These are phyloP conservation scores for Drosophila bocki DNA, from an alignment of 1,140 invertebrate genomes.

Conservation along the genomic window DNA sequence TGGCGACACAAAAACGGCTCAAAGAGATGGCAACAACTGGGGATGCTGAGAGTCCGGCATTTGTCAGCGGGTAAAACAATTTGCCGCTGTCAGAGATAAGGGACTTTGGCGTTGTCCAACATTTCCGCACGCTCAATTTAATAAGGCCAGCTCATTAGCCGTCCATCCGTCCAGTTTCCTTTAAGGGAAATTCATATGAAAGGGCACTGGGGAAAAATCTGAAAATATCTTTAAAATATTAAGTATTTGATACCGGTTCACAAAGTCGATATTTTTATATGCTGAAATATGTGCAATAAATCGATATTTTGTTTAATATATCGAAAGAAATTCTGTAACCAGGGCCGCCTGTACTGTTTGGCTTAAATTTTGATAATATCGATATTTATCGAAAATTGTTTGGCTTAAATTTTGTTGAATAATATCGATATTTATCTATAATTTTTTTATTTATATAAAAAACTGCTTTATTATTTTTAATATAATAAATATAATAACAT, in stretches of 20 bases:
- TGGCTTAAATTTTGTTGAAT: too few species aligned
- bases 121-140: conserved; percentile 56
- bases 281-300: too few species aligned
- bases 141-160: conserved; percentile 53
- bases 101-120: conserved; percentile 46
- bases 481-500: too few species aligned
- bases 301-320: too few species aligned
- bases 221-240: not conserved
- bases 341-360: too few species aligned
- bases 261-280: too few species aligned
- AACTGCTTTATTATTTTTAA: too few species aligned
- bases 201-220: not conserved
- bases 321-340: not conserved
- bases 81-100: conserved; percentile 47
- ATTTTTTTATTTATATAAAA: too few species aligned
- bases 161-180: conserved; percentile 1
- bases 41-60: conserved; percentile 14
- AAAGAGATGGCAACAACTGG: conserved; percentile 17
- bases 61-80: conserved; percentile 54
- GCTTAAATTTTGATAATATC: too few species aligned
- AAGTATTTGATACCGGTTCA: too few species aligned
- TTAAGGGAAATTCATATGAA: conserved; percentile 10
- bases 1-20: conserved; percentile 29
- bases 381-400: too few species aligned
- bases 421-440: too few species aligned